These are phyloP conservation scores for Chaetodon auriga DNA, from an alignment of 2,113 vertebrate species.

Conservation along the genomic window DNA sequence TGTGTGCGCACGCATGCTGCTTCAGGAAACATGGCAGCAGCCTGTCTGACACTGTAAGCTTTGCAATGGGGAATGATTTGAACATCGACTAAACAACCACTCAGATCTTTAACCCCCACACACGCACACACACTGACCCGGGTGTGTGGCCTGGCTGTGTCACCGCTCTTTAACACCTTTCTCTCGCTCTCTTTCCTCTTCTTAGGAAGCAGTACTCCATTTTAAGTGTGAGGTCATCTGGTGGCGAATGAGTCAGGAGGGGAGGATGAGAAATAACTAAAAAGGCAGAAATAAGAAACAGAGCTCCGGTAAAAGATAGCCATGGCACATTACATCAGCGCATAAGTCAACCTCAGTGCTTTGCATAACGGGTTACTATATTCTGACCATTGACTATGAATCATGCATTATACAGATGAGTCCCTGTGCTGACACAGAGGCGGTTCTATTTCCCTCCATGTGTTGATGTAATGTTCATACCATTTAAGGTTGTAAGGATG, in stretches of 20 bases:
- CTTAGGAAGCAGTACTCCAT: constrained; percentile 5
- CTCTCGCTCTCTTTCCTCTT: constrained; percentile 4
- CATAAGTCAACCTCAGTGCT: not conserved
- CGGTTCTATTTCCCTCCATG: not conserved
- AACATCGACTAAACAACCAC: constrained; percentile 29
- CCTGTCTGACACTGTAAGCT: constrained; percentile 34
- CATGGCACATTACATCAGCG: not conserved
- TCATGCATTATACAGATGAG: constrained; percentile 33
- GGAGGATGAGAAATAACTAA: constrained; percentile 4
- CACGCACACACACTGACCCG: constrained; percentile 10
- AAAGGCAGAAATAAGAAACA: not conserved
- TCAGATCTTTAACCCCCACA: constrained; percentile 12
- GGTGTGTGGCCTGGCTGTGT: constrained; percentile 23
- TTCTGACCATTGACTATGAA: constrained; percentile 33
- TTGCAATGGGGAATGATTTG: constrained; percentile 34
- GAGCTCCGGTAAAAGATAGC: not conserved
- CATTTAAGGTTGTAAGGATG: not conserved
- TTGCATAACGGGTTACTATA: constrained; percentile 4
- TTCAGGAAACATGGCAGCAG: constrained; percentile 56
- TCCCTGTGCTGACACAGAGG: not conserved
- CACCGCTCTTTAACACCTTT: constrained; percentile 1
- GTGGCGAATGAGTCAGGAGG: constrained; percentile 27
- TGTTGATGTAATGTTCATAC: not conserved
- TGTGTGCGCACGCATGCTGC: constrained; percentile 33
- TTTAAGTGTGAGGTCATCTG: constrained; percentile 36